Base-by-base conservation (phyloP, 2,888 invertebrate species). In the Sphinx pinastri region DNA sequence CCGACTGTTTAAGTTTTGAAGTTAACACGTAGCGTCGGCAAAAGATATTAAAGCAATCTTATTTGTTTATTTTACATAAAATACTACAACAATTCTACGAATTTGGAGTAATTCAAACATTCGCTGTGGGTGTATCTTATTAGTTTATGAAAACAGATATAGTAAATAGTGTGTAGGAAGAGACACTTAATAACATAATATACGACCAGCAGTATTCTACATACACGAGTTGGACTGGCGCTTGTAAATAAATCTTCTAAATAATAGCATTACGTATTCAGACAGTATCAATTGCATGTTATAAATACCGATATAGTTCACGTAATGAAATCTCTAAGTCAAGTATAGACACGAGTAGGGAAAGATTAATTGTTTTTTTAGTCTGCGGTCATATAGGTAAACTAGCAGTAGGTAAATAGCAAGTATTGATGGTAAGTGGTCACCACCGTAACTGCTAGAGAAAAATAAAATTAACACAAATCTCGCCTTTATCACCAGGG, bases 221-320 rank as follows among this genome's bases (percentile, higher is more conserved):
- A 38, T 25, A 25, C 38, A 59, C 59, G 38, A 31, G 10, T 3
- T 5, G 8, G 59, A n/a, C 13, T 59, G 45, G n/a, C 59, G 60
- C 47, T 60, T 60, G 45, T 47, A 5, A 60, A 60, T 60, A 60
- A 60, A 55, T 55, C 19, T 16, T 55, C 19, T 55, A n/a, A 55
- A 55, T 55, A 55, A 19, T 16, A 55, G 55, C 55, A 55, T 19
- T 16, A 11, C n/a, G 55, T 55, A 38, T 19, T n/a, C 25, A 55
- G 19, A 10, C 16, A 2, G 11, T 55, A 19, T 19, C 16, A n/a
- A 55, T 55, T 16, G 11, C 16, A 55, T 16, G 55, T 55, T 59
- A 59, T n/a, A 38, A 59, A 59, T n/a, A 59, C 11, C 6, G 38
- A 6, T 38, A 38, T 6, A 38, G 38, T 38, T 38, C 6, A 8